Evolutionary conservation across 2,113 vertebrate species (phyloP).

Genomic region (Tachysurus vachellii): DNA sequence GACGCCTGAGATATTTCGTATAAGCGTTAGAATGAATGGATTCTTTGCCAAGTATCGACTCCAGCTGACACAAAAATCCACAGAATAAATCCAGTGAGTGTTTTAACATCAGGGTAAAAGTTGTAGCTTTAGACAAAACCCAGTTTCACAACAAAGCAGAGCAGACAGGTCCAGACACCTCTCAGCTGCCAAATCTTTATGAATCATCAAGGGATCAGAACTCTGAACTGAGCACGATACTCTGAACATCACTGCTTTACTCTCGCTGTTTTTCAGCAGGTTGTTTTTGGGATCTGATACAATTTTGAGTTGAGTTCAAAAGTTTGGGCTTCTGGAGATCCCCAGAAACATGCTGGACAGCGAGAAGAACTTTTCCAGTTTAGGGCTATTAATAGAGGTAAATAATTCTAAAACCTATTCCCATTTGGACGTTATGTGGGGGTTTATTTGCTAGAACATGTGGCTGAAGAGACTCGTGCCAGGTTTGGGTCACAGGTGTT

Average conservation of each 20-base stretch:
- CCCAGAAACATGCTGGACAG: neutral
- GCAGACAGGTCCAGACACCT: neutral
- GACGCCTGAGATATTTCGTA: too few species aligned
- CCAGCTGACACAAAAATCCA: neutral
- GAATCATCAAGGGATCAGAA: conserved; percentile 1
- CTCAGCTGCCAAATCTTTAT: neutral
- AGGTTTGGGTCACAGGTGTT: neutral
- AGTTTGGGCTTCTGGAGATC: neutral
- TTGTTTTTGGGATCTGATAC: neutral
- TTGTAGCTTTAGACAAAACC: neutral
- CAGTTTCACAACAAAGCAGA: neutral
- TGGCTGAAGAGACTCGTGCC: neutral
- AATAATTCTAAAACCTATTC: neutral
- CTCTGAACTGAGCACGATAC: neutral
- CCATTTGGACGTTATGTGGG: too few species aligned
- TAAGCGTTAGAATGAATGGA: too few species aligned
- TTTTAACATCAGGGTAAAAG: neutral
- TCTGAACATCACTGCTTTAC: neutral
- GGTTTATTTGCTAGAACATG: too few species aligned
- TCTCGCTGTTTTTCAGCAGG: neutral
- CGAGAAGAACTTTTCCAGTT: neutral
- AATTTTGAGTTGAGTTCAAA: too few species aligned
- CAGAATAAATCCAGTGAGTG: neutral
- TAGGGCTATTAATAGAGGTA: neutral
- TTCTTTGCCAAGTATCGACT: neutral